A percentile compares a stretch with the other conserved stretches of the same genome.
phyloP scores from a whole-genome alignment of 2,797 vertebrate genomes.

The Petrocephalus sullivani region DNA sequence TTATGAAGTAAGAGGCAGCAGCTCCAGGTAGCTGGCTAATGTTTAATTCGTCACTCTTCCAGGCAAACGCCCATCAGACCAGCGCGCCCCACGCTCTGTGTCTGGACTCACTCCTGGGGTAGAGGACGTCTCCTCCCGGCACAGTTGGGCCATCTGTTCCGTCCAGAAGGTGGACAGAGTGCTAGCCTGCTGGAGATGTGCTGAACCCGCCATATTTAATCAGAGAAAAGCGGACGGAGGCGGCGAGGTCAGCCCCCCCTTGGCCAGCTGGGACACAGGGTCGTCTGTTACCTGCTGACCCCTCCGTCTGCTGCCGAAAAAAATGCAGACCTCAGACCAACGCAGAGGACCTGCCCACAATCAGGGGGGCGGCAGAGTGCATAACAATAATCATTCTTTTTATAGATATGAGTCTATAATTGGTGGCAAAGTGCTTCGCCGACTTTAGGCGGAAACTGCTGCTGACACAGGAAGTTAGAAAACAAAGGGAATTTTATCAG shows the following conservation, averaged over 20 bases:
- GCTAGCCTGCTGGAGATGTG: slow-evolving; percentile 23
- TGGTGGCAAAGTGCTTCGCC: slow-evolving; percentile 21
- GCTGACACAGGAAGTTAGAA: slow-evolving; percentile 24
- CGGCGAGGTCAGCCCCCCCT: slow-evolving; percentile 17
- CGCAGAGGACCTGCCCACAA: background rate
- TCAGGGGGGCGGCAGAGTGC: background rate
- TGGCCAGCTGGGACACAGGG: slow-evolving; percentile 12
- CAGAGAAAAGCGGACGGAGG: slow-evolving; percentile 11
- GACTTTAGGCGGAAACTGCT: slow-evolving; percentile 9
- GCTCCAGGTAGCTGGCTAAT: background rate
- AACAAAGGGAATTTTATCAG: slow-evolving; percentile 20
- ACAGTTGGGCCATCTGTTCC: slow-evolving; percentile 20
- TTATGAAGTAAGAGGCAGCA: background rate
- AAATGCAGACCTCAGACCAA: slow-evolving; percentile 13
- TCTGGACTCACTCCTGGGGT: slow-evolving; percentile 20
- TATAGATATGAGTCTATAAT: slow-evolving; percentile 22
- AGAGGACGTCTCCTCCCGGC: slow-evolving; percentile 27
- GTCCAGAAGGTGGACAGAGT: slow-evolving; percentile 17
- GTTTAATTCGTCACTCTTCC: slow-evolving; percentile 6
- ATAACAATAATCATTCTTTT: slow-evolving; percentile 18
- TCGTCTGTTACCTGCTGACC: slow-evolving; percentile 28
- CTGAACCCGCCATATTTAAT: slow-evolving; percentile 29
- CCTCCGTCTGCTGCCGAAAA: slow-evolving; percentile 22
- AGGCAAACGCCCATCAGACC: slow-evolving; percentile 15
- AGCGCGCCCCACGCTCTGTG: background rate